Base-by-base conservation (phyloP, 2,797 vertebrate species). In the Sylvia borin region DNA sequence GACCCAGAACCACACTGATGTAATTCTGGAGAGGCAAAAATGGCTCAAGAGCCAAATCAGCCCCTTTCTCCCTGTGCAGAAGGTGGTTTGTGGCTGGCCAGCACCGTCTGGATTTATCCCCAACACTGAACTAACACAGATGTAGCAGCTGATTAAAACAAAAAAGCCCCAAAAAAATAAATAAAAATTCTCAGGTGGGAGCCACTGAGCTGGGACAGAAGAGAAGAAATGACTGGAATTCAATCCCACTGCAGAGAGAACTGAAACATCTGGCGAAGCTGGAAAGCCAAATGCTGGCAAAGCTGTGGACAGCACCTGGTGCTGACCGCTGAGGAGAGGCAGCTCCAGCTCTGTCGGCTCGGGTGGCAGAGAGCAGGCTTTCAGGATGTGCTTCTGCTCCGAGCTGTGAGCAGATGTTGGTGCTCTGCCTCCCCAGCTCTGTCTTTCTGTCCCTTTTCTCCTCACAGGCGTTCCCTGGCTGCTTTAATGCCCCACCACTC, bases 161-260 rank as follows among this genome's bases (percentile, higher is more conserved):
- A 53, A 62, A 64, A 25, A 40, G 11, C 36, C 11, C 20, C 70
- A 31, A 17, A 2, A 36, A 64, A n/a, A 22, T 24, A n/a, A 53
- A 19, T 5, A 31, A 31, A 43, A 54, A 25, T 4, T 58, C 21
- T 62, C 51, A 34, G 13, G n/a, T 86, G 36, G 54, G 34, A 92
- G 21, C 55, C 47, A 31, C 74, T 38, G 80, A 88, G 34, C 22
- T 67, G 45, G 79, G 34, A 61, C 72, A 65, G 61, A 80, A 54
- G 34, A 90, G 60, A 86, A 86, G 38, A 64, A 86, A 93, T 67
- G 48, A 13, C 61, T 62, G 31, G 66, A 70, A 70, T 66, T 38
- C 84, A 94, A 84, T 70, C 32, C 26, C 61, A 48, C 6, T 54
- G 85, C 67, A 14, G 17, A 40, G 42, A 54, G 88, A 88, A 76